Evolutionary conservation across 2,888 invertebrate genomes (phyloP), one percentile per base, ranked within the genome.

Genomic region (Perdita meconis): DNA sequence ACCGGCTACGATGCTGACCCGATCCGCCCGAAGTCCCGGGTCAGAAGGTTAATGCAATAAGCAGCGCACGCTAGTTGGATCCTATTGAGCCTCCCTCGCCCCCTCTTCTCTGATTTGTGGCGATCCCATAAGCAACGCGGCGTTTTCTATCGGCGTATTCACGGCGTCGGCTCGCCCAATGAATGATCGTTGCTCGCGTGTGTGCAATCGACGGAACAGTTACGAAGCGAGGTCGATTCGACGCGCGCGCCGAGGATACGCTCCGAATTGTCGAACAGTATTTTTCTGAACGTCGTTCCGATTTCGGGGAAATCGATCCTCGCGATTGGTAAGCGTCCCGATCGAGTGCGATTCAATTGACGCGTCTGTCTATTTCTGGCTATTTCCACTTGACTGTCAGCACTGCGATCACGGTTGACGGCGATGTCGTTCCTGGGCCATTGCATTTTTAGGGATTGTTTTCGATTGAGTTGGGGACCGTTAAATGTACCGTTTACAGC

Each of bases 31-130:
- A 82, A 69, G 75, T 75, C 72, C 69, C 72, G 63, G 81, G 67
- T 75, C 78, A 67, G 75, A 68, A 78, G 66, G 67, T 64, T 82
- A 82, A 81, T 81, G 81, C 82, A 81, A 81, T 82, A 82, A 82
- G 81, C 82, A 72, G 64, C 69, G 71, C 69, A 81, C 81, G 53
- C 66, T 75, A 63, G 59, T n/a, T 22, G 60, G 65, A 57, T 69
- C 60, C 59, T 56, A 78, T 65, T 36, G 55, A 69, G 56, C 42
- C n/a, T n/a, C n/a, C n/a, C n/a, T n/a, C n/a, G n/a, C n/a, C n/a
- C n/a, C n/a, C n/a, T 24, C 50, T 60, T 78, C 44, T 74, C 50
- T 51, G 68, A 61, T 64, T 61, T 69, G 40, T 55, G 13, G 38
- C 51, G 50, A 26, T 51, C 38, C 51, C 24, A 16, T 36, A 12